Evolutionary conservation across 1,140 invertebrate species (phyloP), one percentile per base, ranked within the genome.

Genomic region (Aphelenchoides fujianensis): DNA sequence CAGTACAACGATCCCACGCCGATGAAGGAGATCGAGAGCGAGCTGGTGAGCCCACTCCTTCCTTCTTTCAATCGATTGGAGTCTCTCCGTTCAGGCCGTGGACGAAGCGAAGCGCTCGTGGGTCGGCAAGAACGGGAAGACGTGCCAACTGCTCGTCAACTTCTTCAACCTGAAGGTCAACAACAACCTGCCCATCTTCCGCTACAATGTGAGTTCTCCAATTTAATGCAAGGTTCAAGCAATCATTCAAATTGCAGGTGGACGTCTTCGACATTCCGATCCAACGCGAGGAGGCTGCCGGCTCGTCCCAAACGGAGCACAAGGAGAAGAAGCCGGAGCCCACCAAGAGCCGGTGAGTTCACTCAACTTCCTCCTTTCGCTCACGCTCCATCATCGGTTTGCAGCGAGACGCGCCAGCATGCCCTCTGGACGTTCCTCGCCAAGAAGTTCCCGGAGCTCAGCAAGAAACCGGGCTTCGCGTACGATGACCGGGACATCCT

Each of bases 61-160:
- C 12, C 57, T n/a, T 9, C 12, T 61, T 12, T n/a, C 16, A 61
- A 12, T 61, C 53, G 41, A 16, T 53, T 9, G 53, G 53, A 16
- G 53, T 12, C 16, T 61, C 67, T 67, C n/a, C n/a, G n/a, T n/a
- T n/a, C n/a, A 66, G 62, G 62, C 62, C 7, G 61, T 59, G 7
- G 62, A 66, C 62, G 23, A 52, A 9, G 5, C 19, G 34, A 67
- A 59, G 30, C 62, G 62, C 62, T 16, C 52, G 61, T 66, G 5
- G 34, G 62, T 66, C 16, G 62, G 62, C 7, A 54, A 5, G 27
- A 59, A 59, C 23, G 62, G 62, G 23, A 66, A 5, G 30, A 5
- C 7, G 16, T 59, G 31, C 27, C 16, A 66, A 67, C 27, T 66
- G 62, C 7, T 66, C 5, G 62, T 19, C 62, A 66, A 66, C 30